Conservation (phyloP, 2,888 invertebrate genomes). For the Drosophila seclusa region DNA sequence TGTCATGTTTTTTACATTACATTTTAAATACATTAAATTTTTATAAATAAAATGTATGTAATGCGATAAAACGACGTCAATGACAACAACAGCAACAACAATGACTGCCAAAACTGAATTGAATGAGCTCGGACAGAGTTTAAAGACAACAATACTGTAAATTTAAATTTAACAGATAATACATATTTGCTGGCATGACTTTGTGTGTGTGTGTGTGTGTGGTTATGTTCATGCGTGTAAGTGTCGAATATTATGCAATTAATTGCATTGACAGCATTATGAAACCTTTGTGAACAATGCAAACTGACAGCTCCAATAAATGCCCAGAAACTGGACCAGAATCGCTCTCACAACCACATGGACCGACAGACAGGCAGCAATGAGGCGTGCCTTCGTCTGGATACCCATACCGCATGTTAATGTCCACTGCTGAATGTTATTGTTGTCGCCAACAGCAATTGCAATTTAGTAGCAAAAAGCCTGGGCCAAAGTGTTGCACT, state of each 20-base stretch:
- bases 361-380: slow-evolving; percentile 3
- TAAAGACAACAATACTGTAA: slow-evolving; percentile 41
- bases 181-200: slow-evolving; percentile 11
- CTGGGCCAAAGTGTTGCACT: slow-evolving; percentile 59
- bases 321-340: slow-evolving; percentile 47
- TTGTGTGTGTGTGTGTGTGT: slow-evolving; percentile 9
- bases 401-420: slow-evolving; percentile 57
- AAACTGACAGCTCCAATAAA: slow-evolving; percentile 72
- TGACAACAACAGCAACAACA: slow-evolving; percentile 34
- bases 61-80: slow-evolving; percentile 47
- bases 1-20: slow-evolving; percentile 42
- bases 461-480: slow-evolving; percentile 75
- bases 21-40: slow-evolving; percentile 48
- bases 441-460: slow-evolving; percentile 64
- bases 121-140: slow-evolving; percentile 47
- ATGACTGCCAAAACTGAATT: slow-evolving; percentile 25
- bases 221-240: slow-evolving; percentile 16
- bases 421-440: slow-evolving; percentile 58
- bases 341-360: not conserved
- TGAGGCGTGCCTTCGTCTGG: slow-evolving; percentile 44
- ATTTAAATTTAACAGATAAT: slow-evolving; percentile 53
- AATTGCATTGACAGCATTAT: slow-evolving; percentile 80
- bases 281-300: slow-evolving; percentile 72
- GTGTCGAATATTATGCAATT: slow-evolving; percentile 71
- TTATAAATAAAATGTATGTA: slow-evolving; percentile 60